A percentile compares a stretch with the other conserved stretches of the same genome.
Evolutionary conservation across 2,113 vertebrate species (phyloP).

Genomic region (Lathamus discolor): DNA sequence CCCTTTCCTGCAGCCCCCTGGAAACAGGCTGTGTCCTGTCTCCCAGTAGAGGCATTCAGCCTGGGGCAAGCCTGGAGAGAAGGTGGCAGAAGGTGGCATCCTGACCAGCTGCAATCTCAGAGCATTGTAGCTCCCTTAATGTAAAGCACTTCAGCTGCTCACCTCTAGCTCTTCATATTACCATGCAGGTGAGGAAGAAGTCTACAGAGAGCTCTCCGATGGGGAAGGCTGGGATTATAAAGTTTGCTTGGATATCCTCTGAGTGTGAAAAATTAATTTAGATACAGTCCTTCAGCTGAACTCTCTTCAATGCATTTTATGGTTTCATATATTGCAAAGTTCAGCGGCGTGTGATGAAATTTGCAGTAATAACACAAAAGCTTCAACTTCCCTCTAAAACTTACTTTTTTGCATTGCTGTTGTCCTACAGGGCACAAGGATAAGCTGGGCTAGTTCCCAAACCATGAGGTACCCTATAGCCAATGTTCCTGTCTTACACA

Average conservation of each 20-base stretch:
- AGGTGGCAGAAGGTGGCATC: neutral
- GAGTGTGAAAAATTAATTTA: neutral
- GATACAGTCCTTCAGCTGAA: neutral
- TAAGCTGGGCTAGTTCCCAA: neutral
- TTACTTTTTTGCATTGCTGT: neutral
- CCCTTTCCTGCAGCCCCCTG: neutral
- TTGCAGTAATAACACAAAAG: neutral
- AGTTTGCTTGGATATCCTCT: neutral
- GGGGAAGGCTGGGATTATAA: neutral
- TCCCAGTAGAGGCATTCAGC: neutral
- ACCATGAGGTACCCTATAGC: accelerated
- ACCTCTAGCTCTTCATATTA: neutral
- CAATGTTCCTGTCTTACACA: accelerated
- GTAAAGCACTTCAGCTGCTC: neutral
- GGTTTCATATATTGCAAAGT: neutral
- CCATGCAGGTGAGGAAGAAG: neutral
- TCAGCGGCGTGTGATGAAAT: neutral
- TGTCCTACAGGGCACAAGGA: neutral
- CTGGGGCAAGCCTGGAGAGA: neutral
- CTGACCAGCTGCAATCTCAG: accelerated
- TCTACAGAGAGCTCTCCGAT: neutral
- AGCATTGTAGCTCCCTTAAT: neutral
- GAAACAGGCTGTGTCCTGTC: neutral
- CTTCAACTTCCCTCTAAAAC: neutral
- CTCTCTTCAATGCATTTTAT: neutral